Percentiles rank a stretch among this genome's conserved stretches.
Evolutionary conservation across 2,888 invertebrate genomes (phyloP).

Genomic region (Linnaemya tessellans): DNA sequence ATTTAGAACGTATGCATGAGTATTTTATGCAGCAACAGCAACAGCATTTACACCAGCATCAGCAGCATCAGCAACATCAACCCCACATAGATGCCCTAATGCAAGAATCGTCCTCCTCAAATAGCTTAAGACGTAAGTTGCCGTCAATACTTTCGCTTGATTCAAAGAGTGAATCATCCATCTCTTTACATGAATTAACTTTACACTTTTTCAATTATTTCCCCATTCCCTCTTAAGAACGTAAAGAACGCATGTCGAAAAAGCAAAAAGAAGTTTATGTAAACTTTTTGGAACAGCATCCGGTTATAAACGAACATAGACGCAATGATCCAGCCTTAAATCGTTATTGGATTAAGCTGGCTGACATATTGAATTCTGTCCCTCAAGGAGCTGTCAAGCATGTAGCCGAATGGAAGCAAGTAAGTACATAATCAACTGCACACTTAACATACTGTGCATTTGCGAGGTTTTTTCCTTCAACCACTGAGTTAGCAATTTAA

Average conservation of each 20-base stretch:
- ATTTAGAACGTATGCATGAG: constrained; percentile 75
- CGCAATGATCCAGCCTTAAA: constrained; percentile 80
- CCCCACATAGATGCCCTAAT: constrained; percentile 78
- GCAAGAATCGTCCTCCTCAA: constrained; percentile 77
- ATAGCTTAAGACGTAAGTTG: constrained; percentile 79
- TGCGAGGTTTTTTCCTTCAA: not conserved
- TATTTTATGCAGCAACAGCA: constrained; percentile 79
- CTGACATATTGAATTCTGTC: constrained; percentile 80
- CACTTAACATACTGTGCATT: not conserved
- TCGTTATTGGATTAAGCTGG: constrained; percentile 79
- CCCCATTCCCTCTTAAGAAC: constrained; percentile 74
- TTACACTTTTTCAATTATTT: constrained; percentile 38
- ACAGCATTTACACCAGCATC: constrained; percentile 75
- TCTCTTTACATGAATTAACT: constrained; percentile 26
- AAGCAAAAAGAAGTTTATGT: constrained; percentile 80
- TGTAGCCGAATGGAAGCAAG: constrained; percentile 79
- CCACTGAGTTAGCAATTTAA: not conserved
- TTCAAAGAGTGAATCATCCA: not conserved
- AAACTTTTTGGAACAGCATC: constrained; percentile 80
- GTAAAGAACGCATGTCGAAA: constrained; percentile 81
- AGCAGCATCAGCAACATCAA: constrained; percentile 74
- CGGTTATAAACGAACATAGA: constrained; percentile 79
- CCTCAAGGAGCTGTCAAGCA: constrained; percentile 80
- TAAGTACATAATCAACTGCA: constrained; percentile 25
- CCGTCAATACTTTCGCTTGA: not conserved